Conservation (phyloP, 2,797 vertebrate species). For the Alectoris magna region DNA sequence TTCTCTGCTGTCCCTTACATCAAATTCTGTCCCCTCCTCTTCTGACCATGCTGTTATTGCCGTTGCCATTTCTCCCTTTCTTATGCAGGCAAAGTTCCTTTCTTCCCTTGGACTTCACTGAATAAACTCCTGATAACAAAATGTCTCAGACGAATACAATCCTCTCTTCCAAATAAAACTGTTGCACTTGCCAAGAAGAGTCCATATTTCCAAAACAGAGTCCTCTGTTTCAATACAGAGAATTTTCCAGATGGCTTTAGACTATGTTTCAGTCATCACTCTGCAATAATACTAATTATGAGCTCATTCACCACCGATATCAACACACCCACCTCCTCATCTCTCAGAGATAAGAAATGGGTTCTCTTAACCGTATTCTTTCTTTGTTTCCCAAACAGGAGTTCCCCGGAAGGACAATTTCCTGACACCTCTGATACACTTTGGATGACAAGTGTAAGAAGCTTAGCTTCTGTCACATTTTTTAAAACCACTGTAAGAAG, state of each 20-base stretch:
- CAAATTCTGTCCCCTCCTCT: background rate
- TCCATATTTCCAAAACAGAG: background rate
- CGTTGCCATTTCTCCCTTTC: background rate
- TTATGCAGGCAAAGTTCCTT: background rate
- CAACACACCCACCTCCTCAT: background rate
- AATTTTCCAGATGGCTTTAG: background rate
- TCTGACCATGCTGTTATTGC: background rate
- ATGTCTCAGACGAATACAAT: background rate
- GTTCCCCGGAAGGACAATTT: background rate
- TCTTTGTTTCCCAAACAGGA: background rate
- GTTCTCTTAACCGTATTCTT: background rate
- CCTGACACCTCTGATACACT: background rate
- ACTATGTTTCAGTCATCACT: background rate
- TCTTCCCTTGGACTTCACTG: background rate
- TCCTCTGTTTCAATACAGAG: background rate
- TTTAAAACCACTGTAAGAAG: background rate
- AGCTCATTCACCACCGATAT: background rate
- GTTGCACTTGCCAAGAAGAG: background rate
- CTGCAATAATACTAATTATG: background rate
- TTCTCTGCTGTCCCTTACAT: background rate
- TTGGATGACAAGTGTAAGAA: constrained; percentile 19
- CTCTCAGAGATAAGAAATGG: background rate
- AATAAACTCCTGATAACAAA: background rate
- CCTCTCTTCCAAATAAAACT: background rate
- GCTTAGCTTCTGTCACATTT: background rate